Evolutionary conservation across 37 sponge, comb jelly and placozoan species (phyloP), one percentile per base, ranked within the genome.

Genomic region (Tethya wilhelma): DNA sequence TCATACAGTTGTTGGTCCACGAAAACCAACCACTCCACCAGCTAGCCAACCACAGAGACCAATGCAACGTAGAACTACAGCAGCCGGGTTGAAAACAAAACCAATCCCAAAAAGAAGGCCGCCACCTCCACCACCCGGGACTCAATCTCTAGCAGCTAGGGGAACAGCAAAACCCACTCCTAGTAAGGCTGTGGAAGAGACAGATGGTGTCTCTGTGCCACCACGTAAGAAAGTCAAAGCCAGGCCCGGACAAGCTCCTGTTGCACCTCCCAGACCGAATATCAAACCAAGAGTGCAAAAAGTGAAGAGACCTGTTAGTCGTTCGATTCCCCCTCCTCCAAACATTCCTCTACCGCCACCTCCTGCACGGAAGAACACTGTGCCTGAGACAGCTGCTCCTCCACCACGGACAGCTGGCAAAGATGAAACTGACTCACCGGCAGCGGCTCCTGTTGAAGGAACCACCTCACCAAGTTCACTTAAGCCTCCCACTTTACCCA

Each of bases 281-380:
- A 5, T 30, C 2, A 80, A 77, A 37, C 37, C 69, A 46, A 77
- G 77, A 38, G 58, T 79, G 38, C 69, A 86, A 34, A 78, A 25
- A 42, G 79, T 86, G 26, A 84, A 79, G 43, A 44, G 85, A 36
- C 90, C 90, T 1, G 66, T 63, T 30, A 78, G 80, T 53, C 67
- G 77, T 1, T 49, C 39, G 43, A 80, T 81, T 38, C 78, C 88
- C 11, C 88, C 88, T 8, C 82, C 88, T 32, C 88, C 88, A 4
- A 81, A 38, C 55, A 88, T 77, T 4, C 88, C 88, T 26, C 73
- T 88, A 26, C 88, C 88, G 20, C 82, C 82, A 25, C 88, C 88
- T 42, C 88, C 88, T 19, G 49, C 32, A 5, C 56, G 53, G 26
- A 44, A 4, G 23, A 65, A 32, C 11, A 25, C 77, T 44, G n/a